Base-by-base conservation (phyloP, 2,797 vertebrate genomes). In the Tachyglossus aculeatus region DNA sequence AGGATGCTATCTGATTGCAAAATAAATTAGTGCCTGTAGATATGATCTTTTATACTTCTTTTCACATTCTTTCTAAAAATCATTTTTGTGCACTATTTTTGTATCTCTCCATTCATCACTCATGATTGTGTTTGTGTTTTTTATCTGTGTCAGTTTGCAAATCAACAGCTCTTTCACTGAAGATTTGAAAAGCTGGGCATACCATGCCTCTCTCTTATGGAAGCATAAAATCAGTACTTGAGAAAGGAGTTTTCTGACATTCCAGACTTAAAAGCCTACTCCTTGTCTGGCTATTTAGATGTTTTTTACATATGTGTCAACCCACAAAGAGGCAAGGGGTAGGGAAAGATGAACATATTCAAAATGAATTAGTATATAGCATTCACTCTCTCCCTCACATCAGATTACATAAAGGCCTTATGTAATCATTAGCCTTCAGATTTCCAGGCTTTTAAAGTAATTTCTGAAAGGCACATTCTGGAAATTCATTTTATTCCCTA, bases 391-490 rank as follows among this genome's bases (percentile, higher is more conserved):
- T 65, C 62, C 53, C 75, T 80, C 57, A 54, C 18, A 76, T 69
- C 52, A 64, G 71, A 73, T 76, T 71, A 71, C 55, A 48, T 55
- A 76, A 70, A 57, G 47, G 55, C 41, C 55, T 36, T 40, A 34
- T 83, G 71, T 77, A 83, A 52, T 80, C 76, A 68, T 47, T 59
- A 73, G 71, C 1, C 62, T 77, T 68, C 51, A 63, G 27, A 87
- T 69, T 73, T 63, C 65, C 78, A 83, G 71, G 71, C 33, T 62
- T 68, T 77, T 68, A 53, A 73, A 60, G 40, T 80, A 75, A 71
- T 71, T 78, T 83, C 73, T 81, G 76, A 81, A 85, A 44, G 54
- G 29, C 71, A 66, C 74, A 78, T 47, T 87, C 84, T 81, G 75
- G 73, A 76, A n/a, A 36, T 1, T 18, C 52, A 71, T 74, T 22